phyloP scores from a whole-genome alignment of 2,888 invertebrate species.

The Muscina levida region DNA sequence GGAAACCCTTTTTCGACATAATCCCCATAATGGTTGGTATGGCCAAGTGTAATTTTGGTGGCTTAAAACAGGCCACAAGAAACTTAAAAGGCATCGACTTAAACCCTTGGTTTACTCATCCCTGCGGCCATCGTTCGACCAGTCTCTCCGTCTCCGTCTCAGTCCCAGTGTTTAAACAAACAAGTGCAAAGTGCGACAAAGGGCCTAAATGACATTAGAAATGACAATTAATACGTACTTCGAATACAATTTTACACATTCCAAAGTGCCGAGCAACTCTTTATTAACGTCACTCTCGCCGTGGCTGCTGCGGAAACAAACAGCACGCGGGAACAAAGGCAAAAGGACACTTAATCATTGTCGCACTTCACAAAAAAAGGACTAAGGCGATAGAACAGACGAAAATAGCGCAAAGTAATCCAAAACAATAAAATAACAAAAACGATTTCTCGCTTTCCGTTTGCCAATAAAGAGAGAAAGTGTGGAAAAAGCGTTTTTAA shows the following conservation, averaged over 20 bases:
- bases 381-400: constrained; percentile 59
- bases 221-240: constrained; percentile 59
- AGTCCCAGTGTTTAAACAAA: constrained; percentile 5
- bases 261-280: constrained; percentile 18
- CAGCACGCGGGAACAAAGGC: constrained; percentile 29
- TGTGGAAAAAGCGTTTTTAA: constrained; percentile 68
- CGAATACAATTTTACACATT: constrained; percentile 58
- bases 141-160: too few relatives aligned
- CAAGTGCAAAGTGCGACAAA: constrained; percentile 7
- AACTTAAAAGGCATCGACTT: not conserved
- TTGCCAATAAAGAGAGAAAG: constrained; percentile 43
- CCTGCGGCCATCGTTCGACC: too few relatives aligned
- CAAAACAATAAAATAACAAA: constrained; percentile 53
- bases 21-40: constrained; percentile 60
- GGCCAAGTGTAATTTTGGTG: constrained; percentile 61
- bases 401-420: constrained; percentile 39
- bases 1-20: constrained; percentile 54
- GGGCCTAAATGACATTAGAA: constrained; percentile 55
- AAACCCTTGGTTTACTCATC: not conserved
- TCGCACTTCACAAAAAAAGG: constrained; percentile 54
- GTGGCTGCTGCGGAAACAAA: constrained; percentile 14
- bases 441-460: constrained; percentile 31
- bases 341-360: constrained; percentile 64
- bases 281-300: constrained; percentile 40
- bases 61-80: constrained; percentile 42